These are phyloP conservation scores for Heliocidaris erythrogramma DNA, from an alignment of 35 echinoderm and acorn worm species.

Conservation along the genomic window DNA sequence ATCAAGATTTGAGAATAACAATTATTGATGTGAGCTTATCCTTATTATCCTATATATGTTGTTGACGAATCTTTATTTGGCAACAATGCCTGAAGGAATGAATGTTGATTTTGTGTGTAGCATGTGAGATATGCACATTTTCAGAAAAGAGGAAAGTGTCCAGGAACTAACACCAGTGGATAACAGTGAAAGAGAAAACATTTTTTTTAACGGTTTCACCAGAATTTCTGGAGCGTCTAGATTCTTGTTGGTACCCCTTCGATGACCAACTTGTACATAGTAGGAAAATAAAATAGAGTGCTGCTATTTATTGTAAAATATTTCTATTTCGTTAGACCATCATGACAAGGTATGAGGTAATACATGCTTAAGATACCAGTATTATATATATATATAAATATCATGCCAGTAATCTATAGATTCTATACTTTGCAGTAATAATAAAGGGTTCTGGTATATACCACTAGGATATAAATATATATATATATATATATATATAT, in stretches of 20 bases:
- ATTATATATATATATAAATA: no score
- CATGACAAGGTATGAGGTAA: not conserved
- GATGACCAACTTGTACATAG: constrained; percentile 25
- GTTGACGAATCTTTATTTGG: no score
- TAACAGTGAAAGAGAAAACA: not conserved
- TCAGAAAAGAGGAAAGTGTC: not conserved
- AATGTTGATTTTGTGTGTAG: no score
- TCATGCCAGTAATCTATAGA: not conserved
- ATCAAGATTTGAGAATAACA: not conserved
- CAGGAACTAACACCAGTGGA: not conserved
- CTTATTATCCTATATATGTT: not conserved
- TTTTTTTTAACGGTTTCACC: not conserved
- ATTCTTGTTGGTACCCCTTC: constrained; percentile 24
- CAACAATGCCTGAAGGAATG: no score
- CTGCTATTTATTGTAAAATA: constrained; percentile 11
- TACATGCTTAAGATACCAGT: not conserved
- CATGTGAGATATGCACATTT: no score
- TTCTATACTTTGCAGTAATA: not conserved
- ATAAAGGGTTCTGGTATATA: no score
- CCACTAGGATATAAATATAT: no score
- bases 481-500: no score
- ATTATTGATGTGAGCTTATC: no score
- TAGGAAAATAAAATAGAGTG: not conserved
- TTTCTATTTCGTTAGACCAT: not conserved
- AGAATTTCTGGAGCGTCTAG: not conserved